Percentiles rank a stretch among this genome's conserved stretches.
phyloP scores from a whole-genome alignment of 2,797 vertebrate species.

The Ctenopoma kingsleyae region DNA sequence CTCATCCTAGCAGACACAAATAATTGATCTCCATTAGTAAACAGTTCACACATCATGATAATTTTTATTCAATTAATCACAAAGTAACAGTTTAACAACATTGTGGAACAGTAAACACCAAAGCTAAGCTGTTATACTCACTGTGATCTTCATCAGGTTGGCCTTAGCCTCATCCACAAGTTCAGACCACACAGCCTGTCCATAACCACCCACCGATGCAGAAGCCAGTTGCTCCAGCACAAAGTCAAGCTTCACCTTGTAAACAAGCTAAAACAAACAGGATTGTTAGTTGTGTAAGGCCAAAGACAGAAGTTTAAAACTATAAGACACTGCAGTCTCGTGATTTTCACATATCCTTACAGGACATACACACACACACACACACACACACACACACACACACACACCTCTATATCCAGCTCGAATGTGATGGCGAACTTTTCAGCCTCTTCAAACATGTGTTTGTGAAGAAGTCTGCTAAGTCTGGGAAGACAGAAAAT shows the following conservation, averaged over 20 bases:
- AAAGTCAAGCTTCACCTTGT: constrained; percentile 95
- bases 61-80: background rate
- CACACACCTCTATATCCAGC: constrained; percentile 92
- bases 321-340: background rate
- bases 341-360: background rate
- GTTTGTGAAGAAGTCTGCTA: constrained; percentile 95
- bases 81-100: background rate
- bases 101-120: background rate
- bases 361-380: background rate
- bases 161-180: constrained; percentile 92
- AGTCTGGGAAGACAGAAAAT: constrained; percentile 79
- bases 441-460: constrained; percentile 95
- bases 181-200: constrained; percentile 83
- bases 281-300: background rate
- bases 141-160: constrained; percentile 93
- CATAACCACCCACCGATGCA: constrained; percentile 81
- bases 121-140: constrained; percentile 58
- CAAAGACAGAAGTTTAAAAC: background rate
- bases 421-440: constrained; percentile 94
- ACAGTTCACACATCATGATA: background rate
- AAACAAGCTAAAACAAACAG: constrained; percentile 88
- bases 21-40: background rate
- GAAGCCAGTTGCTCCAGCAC: constrained; percentile 92
- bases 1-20: constrained; percentile 85
- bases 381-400: too few species aligned